Base-by-base conservation (phyloP, 2,888 invertebrate species). In the Clostera curtula region DNA sequence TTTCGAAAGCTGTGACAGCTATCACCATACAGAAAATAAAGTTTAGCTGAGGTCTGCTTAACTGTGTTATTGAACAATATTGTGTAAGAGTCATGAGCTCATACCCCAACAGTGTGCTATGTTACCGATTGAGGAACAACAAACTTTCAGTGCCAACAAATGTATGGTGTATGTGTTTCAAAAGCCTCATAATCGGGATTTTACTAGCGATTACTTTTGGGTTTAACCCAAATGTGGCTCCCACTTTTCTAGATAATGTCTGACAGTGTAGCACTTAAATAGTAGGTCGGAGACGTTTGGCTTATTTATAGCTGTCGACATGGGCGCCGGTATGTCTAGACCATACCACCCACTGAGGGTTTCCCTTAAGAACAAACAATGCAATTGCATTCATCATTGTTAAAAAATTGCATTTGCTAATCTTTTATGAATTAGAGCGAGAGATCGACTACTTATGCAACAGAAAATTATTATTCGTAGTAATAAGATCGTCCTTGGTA, bases 271-370 rank as follows among this genome's bases (percentile, higher is more conserved):
- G 24, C 25, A 35, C 34, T 45, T 58, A 57, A 58, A 56, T 47
- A 43, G 45, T 53, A 56, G 54, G 54, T 57, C 53, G 51, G 32
- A 48, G 45, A 51, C 46, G 35, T 54, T 52, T 34, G 15, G 25
- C 31, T 56, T 64, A 64, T 67, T 66, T 69, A 68, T 67, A 56
- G 54, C 34, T 22, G 44, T 43, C 48, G 43, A 49, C 45, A 46
- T 30, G 40, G 73, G 64, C 79, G 76, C 70, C 79, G 38, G 35
- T 31, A 38, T 47, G 79, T 69, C 73, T 74, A 64, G 69, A 61
- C 67, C 56, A 57, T 55, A 59, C 55, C 51, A 49, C 43, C 50
- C 61, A 54, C 56, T 58, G 43, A 46, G 53, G 48, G 53, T 50
- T 56, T 59, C 56, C 53, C 48, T 54, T 39, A 50, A 43, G 42